A percentile compares a stretch with the other conserved stretches of the same genome.
Evolutionary conservation across 2,113 vertebrate genomes (phyloP).

Genomic region (Clarias magur): DNA sequence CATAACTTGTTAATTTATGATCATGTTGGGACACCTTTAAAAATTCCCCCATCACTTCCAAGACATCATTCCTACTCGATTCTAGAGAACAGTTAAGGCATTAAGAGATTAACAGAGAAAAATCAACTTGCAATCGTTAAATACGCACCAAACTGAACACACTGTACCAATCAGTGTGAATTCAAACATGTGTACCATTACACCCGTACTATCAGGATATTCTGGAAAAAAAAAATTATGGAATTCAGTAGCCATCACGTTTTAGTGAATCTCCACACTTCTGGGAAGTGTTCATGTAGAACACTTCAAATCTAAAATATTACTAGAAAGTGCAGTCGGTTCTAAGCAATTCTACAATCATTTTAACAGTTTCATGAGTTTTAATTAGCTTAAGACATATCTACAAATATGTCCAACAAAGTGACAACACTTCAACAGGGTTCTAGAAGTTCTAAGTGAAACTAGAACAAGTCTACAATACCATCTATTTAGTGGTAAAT

Average conservation of each 20-base stretch:
- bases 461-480: background rate
- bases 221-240: background rate
- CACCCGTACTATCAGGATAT: background rate
- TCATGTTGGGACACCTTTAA: no score
- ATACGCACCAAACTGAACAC: no score
- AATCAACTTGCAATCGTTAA: no score
- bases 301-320: background rate
- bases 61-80: background rate
- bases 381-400: background rate
- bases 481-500: no score
- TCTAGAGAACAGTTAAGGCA: background rate
- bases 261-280: no score
- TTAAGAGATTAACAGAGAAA: background rate
- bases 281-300: no score
- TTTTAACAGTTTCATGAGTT: background rate
- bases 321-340: background rate
- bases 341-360: background rate
- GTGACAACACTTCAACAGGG: background rate
- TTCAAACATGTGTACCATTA: no score
- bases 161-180: no score
- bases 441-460: background rate
- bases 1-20: background rate
- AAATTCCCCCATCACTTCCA: background rate
- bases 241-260: background rate
- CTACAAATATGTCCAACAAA: no score